Conservation (phyloP, 2,888 invertebrate species). For the Cenopis cana region DNA sequence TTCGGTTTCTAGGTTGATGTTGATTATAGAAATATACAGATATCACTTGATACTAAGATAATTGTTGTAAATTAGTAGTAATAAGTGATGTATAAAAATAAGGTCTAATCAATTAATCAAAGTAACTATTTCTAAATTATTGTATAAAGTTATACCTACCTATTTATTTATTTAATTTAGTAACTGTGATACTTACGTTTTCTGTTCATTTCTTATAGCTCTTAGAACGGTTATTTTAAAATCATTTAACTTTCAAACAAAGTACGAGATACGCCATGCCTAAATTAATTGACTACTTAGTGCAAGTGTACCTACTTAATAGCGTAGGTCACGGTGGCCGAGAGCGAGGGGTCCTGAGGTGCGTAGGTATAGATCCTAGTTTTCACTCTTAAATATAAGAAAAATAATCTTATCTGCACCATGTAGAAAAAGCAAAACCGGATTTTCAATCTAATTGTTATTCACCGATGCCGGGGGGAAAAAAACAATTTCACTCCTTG, state of each 20-base stretch:
- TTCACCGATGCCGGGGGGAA: too few relatives aligned
- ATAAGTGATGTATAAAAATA: slow-evolving; percentile 26
- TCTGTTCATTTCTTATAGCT: slow-evolving; percentile 42
- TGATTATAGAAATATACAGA: background rate
- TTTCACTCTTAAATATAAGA: background rate
- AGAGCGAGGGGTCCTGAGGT: too few relatives aligned
- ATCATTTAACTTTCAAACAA: slow-evolving; percentile 15
- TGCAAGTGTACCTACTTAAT: too few relatives aligned
- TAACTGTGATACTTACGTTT: slow-evolving; percentile 72
- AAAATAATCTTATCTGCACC: too few relatives aligned
- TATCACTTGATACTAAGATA: slow-evolving; percentile 4
- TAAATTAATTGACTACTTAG: background rate
- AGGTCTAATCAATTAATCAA: slow-evolving; percentile 28
- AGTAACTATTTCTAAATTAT: slow-evolving; percentile 52
- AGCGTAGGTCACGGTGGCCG: background rate
- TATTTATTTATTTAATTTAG: slow-evolving; percentile 77
- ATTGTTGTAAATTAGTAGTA: slow-evolving; percentile 27
- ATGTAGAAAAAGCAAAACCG: too few relatives aligned
- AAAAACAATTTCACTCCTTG: too few relatives aligned
- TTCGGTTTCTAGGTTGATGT: background rate
- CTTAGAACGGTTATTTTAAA: slow-evolving; percentile 21
- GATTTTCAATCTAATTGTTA: too few relatives aligned
- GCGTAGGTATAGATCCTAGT: background rate
- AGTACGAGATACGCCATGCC: too few relatives aligned
- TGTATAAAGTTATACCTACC: slow-evolving; percentile 64